Percentiles rank a stretch among this genome's conserved stretches.
phyloP scores from a whole-genome alignment of 2,797 vertebrate genomes.

The Mormyrus proboscirostris region DNA sequence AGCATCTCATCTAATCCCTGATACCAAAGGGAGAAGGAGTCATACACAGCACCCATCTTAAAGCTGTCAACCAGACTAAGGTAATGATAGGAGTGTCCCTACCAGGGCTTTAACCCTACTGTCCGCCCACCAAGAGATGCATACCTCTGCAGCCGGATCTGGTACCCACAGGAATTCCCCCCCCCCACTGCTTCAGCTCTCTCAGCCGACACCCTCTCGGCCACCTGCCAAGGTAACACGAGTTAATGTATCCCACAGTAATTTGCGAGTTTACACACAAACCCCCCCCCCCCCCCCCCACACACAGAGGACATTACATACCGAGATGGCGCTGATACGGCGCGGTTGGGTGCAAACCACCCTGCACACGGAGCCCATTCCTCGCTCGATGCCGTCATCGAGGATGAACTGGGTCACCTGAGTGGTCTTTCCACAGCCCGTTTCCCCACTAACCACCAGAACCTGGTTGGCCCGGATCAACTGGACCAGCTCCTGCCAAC shows the following conservation, averaged over 20 bases:
- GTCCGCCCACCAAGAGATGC: not conserved
- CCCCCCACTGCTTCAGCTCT: constrained; percentile 81
- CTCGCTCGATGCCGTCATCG: constrained; percentile 77
- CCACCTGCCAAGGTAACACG: constrained; percentile 64
- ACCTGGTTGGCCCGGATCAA: constrained; percentile 75
- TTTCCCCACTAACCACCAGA: constrained; percentile 90
- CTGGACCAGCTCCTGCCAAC: constrained; percentile 73
- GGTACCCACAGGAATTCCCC: constrained; percentile 89
- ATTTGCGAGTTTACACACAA: not conserved
- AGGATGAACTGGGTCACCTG: constrained; percentile 96
- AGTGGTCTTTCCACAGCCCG: constrained; percentile 94
- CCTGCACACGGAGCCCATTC: constrained; percentile 77
- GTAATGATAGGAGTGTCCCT: not conserved
- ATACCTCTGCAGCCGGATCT: constrained; percentile 94
- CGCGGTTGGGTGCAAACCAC: constrained; percentile 91
- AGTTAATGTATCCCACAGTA: not conserved
- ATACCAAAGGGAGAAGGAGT: not conserved
- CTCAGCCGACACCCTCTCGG: constrained; percentile 89
- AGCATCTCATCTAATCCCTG: not conserved
- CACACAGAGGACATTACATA: constrained; percentile 47
- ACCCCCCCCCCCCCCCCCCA: not conserved
- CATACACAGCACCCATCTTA: not conserved
- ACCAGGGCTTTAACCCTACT: not conserved
- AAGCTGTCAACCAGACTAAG: not conserved
- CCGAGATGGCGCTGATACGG: constrained; percentile 93